phyloP scores from a whole-genome alignment of 2,113 vertebrate genomes.

The Rhadina sibilatrix region DNA sequence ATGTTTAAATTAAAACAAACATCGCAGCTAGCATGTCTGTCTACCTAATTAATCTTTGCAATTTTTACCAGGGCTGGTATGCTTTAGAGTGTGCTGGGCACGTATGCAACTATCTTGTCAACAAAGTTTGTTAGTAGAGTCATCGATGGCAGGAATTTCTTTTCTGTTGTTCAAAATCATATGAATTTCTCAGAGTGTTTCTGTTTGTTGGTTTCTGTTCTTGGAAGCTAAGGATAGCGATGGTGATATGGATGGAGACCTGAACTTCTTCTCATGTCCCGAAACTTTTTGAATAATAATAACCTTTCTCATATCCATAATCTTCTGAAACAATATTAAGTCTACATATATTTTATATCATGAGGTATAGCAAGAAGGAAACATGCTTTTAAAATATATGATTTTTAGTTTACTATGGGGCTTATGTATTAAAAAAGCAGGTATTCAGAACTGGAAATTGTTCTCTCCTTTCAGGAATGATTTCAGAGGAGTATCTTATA shows the following conservation, averaged over 20 bases:
- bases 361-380: neutral
- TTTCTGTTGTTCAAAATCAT: neutral
- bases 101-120: neutral
- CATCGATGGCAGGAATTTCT: neutral
- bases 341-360: neutral
- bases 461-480: neutral
- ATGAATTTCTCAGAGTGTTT: neutral
- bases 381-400: neutral
- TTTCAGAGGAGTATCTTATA: neutral
- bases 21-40: neutral
- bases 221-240: neutral
- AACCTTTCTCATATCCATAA: neutral
- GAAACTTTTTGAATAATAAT: neutral
- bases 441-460: neutral
- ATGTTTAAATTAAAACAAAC: neutral
- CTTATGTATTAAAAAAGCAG: neutral
- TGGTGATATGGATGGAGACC: neutral
- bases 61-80: neutral
- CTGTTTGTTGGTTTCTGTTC: neutral
- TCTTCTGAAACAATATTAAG: neutral
- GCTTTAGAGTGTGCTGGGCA: fast-evolving
- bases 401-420: neutral
- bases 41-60: neutral
- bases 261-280: neutral
- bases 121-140: neutral